Evolutionary conservation across 2,797 vertebrate genomes (phyloP).

Genomic region (Fratercula arctica): DNA sequence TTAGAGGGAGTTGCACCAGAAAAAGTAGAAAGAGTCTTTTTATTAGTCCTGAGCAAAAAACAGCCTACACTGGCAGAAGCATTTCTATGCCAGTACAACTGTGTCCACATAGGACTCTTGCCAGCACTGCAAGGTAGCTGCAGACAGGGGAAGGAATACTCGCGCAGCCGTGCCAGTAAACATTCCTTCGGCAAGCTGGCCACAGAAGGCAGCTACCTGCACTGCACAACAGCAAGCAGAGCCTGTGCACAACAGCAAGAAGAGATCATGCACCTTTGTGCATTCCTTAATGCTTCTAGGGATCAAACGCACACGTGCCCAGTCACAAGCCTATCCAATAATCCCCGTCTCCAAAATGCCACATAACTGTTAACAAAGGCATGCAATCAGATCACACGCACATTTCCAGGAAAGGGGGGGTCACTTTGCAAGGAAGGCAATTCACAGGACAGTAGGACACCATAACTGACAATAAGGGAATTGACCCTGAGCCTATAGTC

Average conservation of each 20-base stretch:
- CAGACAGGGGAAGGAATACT: background rate
- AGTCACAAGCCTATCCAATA: background rate
- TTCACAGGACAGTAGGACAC: background rate
- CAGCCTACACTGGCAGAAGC: background rate
- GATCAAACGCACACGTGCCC: accelerated
- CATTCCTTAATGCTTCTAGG: background rate
- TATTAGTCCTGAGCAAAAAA: constrained; percentile 10
- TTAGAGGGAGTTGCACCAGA: background rate
- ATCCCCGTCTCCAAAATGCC: background rate
- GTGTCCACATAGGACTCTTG: background rate
- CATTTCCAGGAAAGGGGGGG: background rate
- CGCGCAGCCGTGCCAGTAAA: background rate
- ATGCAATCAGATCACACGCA: background rate
- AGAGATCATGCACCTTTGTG: background rate
- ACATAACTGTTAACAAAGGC: background rate
- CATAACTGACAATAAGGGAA: background rate
- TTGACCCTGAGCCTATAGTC: background rate
- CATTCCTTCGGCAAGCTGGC: background rate
- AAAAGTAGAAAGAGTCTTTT: constrained; percentile 35
- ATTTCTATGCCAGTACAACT: constrained; percentile 36
- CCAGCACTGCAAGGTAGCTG: constrained; percentile 28
- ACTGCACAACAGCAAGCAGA: background rate
- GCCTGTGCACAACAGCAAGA: background rate
- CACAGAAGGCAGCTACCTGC: background rate
- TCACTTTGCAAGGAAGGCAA: background rate